Evolutionary conservation across 2,888 invertebrate genomes (phyloP).

Genomic region (Parasteatoda lunata): DNA sequence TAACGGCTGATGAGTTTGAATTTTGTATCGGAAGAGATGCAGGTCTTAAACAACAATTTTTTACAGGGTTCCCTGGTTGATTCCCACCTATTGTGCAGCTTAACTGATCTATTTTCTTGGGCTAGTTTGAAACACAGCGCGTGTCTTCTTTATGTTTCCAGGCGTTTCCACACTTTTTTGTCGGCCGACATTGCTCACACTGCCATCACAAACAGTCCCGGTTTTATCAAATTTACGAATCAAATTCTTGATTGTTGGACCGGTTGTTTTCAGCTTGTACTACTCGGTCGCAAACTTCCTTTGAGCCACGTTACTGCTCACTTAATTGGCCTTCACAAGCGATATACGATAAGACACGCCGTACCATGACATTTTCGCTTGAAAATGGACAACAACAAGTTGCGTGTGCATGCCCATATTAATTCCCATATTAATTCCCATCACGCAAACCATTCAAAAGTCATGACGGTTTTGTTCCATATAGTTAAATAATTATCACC

Average conservation of each 20-base stretch:
- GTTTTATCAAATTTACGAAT: background rate
- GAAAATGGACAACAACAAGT: background rate
- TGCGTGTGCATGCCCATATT: background rate
- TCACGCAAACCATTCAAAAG: background rate
- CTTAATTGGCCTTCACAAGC: background rate
- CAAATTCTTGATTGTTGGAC: constrained; percentile 1
- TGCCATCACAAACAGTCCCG: background rate
- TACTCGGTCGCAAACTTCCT: background rate
- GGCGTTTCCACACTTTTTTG: background rate
- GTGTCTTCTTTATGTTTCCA: background rate
- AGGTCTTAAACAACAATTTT: background rate
- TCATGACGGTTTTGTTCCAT: constrained; percentile 6
- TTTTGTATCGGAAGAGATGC: background rate
- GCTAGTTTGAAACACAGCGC: background rate
- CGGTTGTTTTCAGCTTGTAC: background rate
- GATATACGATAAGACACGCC: background rate
- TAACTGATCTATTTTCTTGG: background rate
- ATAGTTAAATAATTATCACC: constrained; percentile 4
- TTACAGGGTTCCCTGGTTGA: background rate
- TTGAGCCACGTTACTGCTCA: too few species aligned
- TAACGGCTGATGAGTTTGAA: background rate
- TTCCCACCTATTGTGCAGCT: background rate
- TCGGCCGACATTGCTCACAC: background rate
- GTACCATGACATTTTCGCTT: background rate
- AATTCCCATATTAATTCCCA: background rate